Evolutionary conservation across 2,797 vertebrate species (phyloP).

Genomic region (Oreonectes daqikongensis): DNA sequence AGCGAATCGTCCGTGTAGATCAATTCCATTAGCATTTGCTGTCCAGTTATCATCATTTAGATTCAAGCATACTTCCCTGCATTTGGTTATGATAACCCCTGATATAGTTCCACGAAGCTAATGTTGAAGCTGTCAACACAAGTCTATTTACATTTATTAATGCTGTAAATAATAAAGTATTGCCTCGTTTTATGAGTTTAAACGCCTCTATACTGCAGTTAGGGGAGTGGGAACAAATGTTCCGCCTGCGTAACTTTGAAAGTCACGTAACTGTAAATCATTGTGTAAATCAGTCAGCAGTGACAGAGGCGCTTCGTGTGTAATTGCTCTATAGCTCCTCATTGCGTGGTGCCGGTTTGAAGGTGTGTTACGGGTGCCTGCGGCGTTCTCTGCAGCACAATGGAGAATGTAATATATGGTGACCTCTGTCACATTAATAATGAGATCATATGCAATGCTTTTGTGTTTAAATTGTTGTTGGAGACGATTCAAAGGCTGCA

Average conservation of each 20-base stretch:
- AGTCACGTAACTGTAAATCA: conserved; percentile 53
- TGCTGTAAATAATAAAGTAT: conserved; percentile 59
- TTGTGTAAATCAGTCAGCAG: conserved; percentile 40
- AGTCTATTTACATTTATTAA: conserved; percentile 61
- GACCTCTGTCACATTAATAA: conserved; percentile 46
- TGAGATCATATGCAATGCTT: conserved; percentile 30
- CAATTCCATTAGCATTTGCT: neutral
- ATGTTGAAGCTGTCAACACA: conserved; percentile 61
- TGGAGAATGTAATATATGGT: conserved; percentile 3
- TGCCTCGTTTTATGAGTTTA: conserved; percentile 46
- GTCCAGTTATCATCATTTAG: conserved; percentile 15
- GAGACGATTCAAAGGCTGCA: conserved; percentile 15
- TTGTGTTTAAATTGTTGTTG: conserved; percentile 55
- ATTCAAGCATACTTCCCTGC: conserved; percentile 45
- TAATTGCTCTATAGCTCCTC: conserved; percentile 13
- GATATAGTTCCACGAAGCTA: conserved; percentile 37
- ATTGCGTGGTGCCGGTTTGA: neutral
- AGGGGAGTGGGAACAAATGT: conserved; percentile 52
- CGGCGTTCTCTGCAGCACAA: conserved; percentile 1
- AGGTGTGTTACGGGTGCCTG: conserved; percentile 15
- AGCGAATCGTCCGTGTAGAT: neutral
- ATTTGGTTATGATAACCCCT: conserved; percentile 37
- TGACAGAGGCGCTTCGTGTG: conserved; percentile 10
- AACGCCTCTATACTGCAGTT: conserved; percentile 47
- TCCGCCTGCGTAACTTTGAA: conserved; percentile 36